Evolutionary conservation across 2,113 vertebrate species (phyloP), one percentile per base, ranked within the genome.

Genomic region (Sceloporus tristichus): DNA sequence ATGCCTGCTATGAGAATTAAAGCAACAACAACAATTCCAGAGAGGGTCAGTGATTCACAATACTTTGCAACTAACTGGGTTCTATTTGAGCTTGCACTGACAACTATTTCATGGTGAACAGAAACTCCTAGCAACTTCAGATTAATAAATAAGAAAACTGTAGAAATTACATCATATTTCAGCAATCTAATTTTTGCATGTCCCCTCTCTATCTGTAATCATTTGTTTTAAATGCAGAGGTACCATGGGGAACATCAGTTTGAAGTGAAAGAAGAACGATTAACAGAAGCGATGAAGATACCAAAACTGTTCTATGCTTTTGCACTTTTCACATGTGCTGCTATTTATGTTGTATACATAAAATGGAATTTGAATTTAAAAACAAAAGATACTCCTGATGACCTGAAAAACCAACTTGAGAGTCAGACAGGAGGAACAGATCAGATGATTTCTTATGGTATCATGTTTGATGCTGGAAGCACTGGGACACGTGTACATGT

Each of bases 401-500:
- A 66, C 10, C 93, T 48, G 19, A 78, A 85, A 84, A 94, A 93
- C 83, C 84, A 89, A n/a, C 77, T 82, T 82, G 68, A 80, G 90
- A 89, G 25, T 48, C 90, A 62, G 87, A 84, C 80, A 2, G 53
- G 38, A 9, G 90, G 77, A n/a, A 48, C 59, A 34, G 34, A 34
- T 34, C 34, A 34, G 34, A 34, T 34, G 85, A 90, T 97, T 92
- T 98, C 97, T 93, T 99, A 98, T 5, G 98, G 98, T 7, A 97
- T 99, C 93, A 99, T 99, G 98, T 98, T 99, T 90, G 99, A 99
- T 0, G 98, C 98, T 0, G 98, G 99, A 80, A 99, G 98, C 96
- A 99, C 98, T 0, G 99, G 99, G 79, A 99, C 98, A 79, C 97
- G 99, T 59, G 93, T 99, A 86, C 98, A 99, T 16, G 59, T 99